Conservation (phyloP, 2,888 invertebrate genomes). For the Cerceris ruficornis region DNA sequence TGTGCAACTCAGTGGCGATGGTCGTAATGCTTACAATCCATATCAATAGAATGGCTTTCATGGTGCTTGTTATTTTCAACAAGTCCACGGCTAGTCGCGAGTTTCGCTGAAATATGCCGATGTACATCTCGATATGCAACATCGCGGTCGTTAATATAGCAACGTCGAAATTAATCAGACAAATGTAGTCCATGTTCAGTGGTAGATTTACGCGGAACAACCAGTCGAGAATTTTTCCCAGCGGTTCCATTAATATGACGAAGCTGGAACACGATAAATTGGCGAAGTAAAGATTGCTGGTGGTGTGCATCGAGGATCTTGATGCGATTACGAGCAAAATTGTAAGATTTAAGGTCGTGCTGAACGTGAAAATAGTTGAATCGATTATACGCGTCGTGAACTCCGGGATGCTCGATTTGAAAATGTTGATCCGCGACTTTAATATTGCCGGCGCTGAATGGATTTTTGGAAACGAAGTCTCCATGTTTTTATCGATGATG, state of each 20-base stretch:
- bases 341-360: constrained; percentile 37
- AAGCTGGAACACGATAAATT: constrained; percentile 70
- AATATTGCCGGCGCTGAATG: neutral
- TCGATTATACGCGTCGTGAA: constrained; percentile 26
- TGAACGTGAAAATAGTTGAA: constrained; percentile 20
- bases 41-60: constrained; percentile 66
- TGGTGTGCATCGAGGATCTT: constrained; percentile 52
- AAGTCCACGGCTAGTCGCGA: constrained; percentile 37
- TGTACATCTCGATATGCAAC: constrained; percentile 69
- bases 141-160: constrained; percentile 69
- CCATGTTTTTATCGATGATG: neutral
- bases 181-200: constrained; percentile 71
- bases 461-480: neutral
- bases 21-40: constrained; percentile 68
- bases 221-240: constrained; percentile 61
- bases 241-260: constrained; percentile 67
- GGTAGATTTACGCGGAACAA: constrained; percentile 59
- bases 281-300: constrained; percentile 67
- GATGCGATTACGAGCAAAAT: constrained; percentile 28
- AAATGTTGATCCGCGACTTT: constrained; percentile 39
- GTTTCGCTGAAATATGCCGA: constrained; percentile 53
- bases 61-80: constrained; percentile 47
- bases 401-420: constrained; percentile 28
- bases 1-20: constrained; percentile 69
- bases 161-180: constrained; percentile 69